These are phyloP conservation scores for Hydrotaea cyrtoneurina DNA, from an alignment of 2,888 invertebrate species.

Conservation along the genomic window DNA sequence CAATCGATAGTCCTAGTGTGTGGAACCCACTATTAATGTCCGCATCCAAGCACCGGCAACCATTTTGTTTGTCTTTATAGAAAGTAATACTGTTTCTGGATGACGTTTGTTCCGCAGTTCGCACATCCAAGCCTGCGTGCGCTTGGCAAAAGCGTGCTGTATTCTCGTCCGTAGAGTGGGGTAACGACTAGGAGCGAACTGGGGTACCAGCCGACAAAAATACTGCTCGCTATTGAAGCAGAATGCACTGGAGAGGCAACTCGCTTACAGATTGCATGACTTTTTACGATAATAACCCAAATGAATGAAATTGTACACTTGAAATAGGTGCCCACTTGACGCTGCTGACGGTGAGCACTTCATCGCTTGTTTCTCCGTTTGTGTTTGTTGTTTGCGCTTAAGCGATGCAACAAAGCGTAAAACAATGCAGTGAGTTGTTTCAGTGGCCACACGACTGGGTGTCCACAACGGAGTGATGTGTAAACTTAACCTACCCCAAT, in stretches of 20 bases:
- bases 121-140: not conserved
- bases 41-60: too few species aligned
- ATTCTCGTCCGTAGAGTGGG: not conserved
- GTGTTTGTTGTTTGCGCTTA: slow-evolving; percentile 1
- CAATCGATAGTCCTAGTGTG: too few species aligned
- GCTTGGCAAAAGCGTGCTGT: not conserved
- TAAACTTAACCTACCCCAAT: slow-evolving; percentile 18
- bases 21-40: too few species aligned
- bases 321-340: slow-evolving; percentile 67
- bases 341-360: slow-evolving; percentile 4
- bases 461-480: slow-evolving; percentile 3
- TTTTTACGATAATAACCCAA: slow-evolving; percentile 55
- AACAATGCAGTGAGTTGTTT: too few species aligned
- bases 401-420: slow-evolving; percentile 65
- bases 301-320: slow-evolving; percentile 54
- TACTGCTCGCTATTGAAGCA: not conserved
- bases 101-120: slow-evolving; percentile 1
- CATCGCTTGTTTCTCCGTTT: not conserved
- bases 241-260: not conserved
- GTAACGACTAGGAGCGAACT: not conserved
- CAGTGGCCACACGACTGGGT: slow-evolving; percentile 23
- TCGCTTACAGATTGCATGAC: slow-evolving; percentile 23
- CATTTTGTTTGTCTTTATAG: not conserved
- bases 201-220: too few species aligned
- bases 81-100: not conserved